Percentiles rank a stretch among this genome's conserved stretches.
These are phyloP conservation scores for Anguilla marmorata DNA, from an alignment of 2,797 vertebrate genomes.

Conservation along the genomic window DNA sequence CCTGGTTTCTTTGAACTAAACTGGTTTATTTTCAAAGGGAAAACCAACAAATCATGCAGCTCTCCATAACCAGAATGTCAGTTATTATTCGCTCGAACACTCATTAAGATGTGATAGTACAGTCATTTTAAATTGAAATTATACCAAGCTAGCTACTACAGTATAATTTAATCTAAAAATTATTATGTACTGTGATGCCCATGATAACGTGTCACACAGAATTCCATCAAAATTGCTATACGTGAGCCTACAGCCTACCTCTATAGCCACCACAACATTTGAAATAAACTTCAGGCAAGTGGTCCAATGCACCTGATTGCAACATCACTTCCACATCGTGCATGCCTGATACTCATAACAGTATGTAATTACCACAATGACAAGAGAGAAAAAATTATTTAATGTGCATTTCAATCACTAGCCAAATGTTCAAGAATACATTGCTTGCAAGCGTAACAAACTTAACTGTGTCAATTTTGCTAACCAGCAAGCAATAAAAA, in stretches of 20 bases:
- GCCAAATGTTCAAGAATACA: neutral
- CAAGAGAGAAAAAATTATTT: too few relatives aligned
- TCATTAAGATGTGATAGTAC: neutral
- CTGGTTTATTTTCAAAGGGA: neutral
- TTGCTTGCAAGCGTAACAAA: neutral
- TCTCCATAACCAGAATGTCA: neutral
- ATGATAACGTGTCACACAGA: too few relatives aligned
- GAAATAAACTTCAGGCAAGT: neutral
- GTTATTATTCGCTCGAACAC: neutral
- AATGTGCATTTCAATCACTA: neutral
- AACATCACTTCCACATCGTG: too few relatives aligned
- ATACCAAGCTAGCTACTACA: neutral
- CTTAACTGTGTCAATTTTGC: neutral
- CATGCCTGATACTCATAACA: too few relatives aligned
- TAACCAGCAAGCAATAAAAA: neutral
- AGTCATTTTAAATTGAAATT: neutral
- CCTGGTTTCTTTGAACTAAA: too few relatives aligned
- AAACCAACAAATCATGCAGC: neutral
- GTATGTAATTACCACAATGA: neutral
- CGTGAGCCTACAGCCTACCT: too few relatives aligned
- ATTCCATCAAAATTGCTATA: too few relatives aligned
- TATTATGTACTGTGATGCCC: neutral
- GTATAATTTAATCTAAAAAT: neutral
- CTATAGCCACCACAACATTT: too few relatives aligned
- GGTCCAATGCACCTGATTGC: neutral